Conservation (phyloP, 1,140 invertebrate species). For the Acarapis woodi region DNA sequence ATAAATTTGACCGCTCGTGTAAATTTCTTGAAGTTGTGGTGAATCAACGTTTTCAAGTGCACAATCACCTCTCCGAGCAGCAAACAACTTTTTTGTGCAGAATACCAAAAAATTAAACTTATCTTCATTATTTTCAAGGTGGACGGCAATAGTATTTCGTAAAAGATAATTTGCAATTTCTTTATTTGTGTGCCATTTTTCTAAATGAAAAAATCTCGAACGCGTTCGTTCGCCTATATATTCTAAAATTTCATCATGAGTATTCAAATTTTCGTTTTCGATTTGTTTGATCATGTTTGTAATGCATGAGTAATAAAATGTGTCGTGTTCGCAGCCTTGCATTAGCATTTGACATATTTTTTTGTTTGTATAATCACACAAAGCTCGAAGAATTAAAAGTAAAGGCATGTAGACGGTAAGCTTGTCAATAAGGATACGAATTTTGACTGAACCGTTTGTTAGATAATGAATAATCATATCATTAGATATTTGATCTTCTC, state of each 20-base stretch:
- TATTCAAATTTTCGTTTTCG: conserved; percentile 37
- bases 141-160: conserved; percentile 40
- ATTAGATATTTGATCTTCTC: conserved; percentile 42
- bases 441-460: conserved; percentile 50
- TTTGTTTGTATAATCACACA: conserved; percentile 45
- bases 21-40: conserved; percentile 80
- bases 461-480: conserved; percentile 70
- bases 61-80: conserved; percentile 49
- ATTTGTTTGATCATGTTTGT: conserved; percentile 52
- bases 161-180: conserved; percentile 46
- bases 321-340: conserved; percentile 43
- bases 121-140: conserved; percentile 26
- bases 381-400: conserved; percentile 54
- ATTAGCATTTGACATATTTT: conserved; percentile 48
- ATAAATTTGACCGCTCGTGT: conserved; percentile 69
- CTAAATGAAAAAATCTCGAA: conserved; percentile 33
- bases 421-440: conserved; percentile 45
- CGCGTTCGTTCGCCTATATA: conserved; percentile 59
- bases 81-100: conserved; percentile 75
- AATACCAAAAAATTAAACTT: conserved; percentile 27
- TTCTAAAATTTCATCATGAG: conserved; percentile 35
- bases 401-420: conserved; percentile 55
- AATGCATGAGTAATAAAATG: conserved; percentile 41
- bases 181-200: conserved; percentile 35
- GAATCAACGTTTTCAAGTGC: conserved; percentile 58